Percentiles rank a stretch among this genome's conserved stretches.
Evolutionary conservation across 2,888 invertebrate genomes (phyloP).

Genomic region (Agonopterix heracliana): DNA sequence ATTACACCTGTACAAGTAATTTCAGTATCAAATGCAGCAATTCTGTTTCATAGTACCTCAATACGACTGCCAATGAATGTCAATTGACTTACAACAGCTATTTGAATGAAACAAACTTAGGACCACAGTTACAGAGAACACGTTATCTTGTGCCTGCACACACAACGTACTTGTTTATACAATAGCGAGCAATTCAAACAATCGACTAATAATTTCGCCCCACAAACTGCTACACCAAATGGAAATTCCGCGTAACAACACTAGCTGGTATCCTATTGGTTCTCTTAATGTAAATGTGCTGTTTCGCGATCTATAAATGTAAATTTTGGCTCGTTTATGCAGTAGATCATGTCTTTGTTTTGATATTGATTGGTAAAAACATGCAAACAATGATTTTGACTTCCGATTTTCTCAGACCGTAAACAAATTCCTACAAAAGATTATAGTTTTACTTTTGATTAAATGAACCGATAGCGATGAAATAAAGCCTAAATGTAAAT

Average conservation of each 20-base stretch:
- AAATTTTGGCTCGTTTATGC: background rate
- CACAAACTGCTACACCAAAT: constrained; percentile 51
- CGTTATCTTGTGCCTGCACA: constrained; percentile 41
- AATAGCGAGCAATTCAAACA: constrained; percentile 48
- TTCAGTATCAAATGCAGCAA: too few relatives aligned
- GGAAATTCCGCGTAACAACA: constrained; percentile 47
- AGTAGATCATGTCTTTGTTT: background rate
- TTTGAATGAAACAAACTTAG: too few relatives aligned
- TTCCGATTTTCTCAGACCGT: too few relatives aligned
- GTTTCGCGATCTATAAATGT: constrained; percentile 29
- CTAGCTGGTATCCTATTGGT: constrained; percentile 38
- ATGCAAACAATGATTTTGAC: too few relatives aligned
- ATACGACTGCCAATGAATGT: too few relatives aligned
- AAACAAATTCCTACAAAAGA: too few relatives aligned
- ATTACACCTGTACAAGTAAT: too few relatives aligned
- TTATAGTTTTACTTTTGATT: too few relatives aligned
- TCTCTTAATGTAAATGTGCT: constrained; percentile 50
- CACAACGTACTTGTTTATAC: constrained; percentile 38
- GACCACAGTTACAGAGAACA: constrained; percentile 6
- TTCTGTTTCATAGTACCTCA: background rate
- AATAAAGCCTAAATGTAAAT: too few relatives aligned
- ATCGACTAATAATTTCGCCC: constrained; percentile 53
- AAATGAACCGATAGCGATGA: too few relatives aligned
- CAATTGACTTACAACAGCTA: too few relatives aligned
- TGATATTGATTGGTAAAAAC: too few relatives aligned